Base-by-base conservation (phyloP, 2,888 invertebrate species). In the Linyphia triangularis region DNA sequence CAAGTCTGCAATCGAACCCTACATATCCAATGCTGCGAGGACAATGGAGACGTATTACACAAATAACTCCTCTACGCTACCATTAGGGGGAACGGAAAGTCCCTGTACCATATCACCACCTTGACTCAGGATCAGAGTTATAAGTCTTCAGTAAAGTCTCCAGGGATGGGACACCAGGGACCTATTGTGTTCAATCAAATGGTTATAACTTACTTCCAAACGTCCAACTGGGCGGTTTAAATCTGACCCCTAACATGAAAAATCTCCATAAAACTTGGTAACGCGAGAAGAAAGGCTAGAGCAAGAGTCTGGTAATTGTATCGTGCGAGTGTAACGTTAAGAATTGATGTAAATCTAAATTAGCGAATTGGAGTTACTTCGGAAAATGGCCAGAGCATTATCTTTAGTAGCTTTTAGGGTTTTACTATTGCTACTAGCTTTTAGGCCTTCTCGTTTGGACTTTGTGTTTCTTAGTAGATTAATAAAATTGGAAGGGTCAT, bases 131-230 rank as follows among this genome's bases (percentile, higher is more conserved):
- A 28, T 28, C 33, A 19, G 13, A 51, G 67, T 67, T 30, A 79
- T 79, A 79, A 67, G 67, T 79, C 79, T 79, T 51, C 79, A 13
- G 4, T 28, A 26, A 28, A 51, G 67, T 79, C 79, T 43, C 79
- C 13, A 9, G 57, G 51, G 79, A 67, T 51, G 67, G 65, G 6
- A 28, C 79, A 30, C 79, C 9, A n/a, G 79, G 79, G 79, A 28
- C 43, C 79, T 79, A 79, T 79, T 79, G 79, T 79, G 67, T 57
- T 79, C 79, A 79, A 79, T 79, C 79, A 79, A 67, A 79, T 67
- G 79, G 79, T 67, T 79, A 79, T 79, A 79, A 79, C 79, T 79
- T 79, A 79, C 51, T 43, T 51, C 26, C 67, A 33, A 67, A 51
- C 4, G 57, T 51, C 79, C 67, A 67, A 22, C 30, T 9, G 67